A percentile compares a stretch with the other conserved stretches of the same genome.
Evolutionary conservation across 1,140 invertebrate genomes (phyloP).

Genomic region (Agraylea sexmaculata): DNA sequence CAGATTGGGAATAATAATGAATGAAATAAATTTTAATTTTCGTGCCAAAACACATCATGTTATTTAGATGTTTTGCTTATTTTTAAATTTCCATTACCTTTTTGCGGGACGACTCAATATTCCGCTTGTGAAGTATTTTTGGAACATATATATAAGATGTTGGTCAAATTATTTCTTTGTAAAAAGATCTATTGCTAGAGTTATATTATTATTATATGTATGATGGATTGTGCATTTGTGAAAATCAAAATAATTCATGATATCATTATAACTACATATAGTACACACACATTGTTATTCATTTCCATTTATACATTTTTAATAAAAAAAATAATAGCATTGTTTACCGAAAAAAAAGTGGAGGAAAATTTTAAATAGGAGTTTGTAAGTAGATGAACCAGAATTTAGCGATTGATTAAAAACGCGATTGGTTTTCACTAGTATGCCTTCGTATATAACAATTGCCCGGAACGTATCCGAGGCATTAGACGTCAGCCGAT

Average conservation of each 20-base stretch:
- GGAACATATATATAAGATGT: background rate
- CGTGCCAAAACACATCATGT: no score
- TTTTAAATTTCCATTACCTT: background rate
- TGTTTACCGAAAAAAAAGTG: constrained; percentile 15
- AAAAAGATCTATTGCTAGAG: constrained; percentile 12
- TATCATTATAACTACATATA: no score
- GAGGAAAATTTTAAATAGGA: no score
- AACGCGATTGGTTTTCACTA: constrained; percentile 23
- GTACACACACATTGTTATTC: constrained; percentile 14
- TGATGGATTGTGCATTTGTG: background rate
- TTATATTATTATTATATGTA: background rate
- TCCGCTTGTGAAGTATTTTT: background rate
- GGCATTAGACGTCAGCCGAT: background rate
- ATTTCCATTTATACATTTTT: constrained; percentile 15
- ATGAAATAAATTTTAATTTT: no score
- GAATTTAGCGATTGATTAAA: constrained; percentile 21
- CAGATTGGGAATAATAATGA: no score
- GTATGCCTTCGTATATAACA: constrained; percentile 21
- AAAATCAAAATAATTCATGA: background rate
- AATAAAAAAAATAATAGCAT: constrained; percentile 16
- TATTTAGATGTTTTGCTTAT: no score
- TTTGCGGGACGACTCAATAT: background rate
- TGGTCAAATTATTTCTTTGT: constrained; percentile 12
- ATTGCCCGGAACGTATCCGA: constrained; percentile 5
- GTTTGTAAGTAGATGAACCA: constrained; percentile 16